Evolutionary conservation across 1,140 invertebrate genomes (phyloP), one percentile per base, ranked within the genome.

Genomic region (Drosophila funebris): DNA sequence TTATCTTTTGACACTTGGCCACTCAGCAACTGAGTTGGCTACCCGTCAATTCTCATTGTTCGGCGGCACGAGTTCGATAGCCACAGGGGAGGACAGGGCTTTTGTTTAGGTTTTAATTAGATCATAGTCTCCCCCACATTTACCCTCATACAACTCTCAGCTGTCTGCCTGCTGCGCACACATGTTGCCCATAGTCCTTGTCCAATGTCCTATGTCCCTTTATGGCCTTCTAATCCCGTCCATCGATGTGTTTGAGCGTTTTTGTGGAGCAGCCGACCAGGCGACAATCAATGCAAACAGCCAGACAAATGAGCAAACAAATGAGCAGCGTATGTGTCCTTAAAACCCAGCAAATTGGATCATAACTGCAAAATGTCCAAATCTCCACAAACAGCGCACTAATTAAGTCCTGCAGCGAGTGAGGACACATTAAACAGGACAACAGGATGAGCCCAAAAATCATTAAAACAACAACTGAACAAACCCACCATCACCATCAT

Each of bases 241-340:
- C 63, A 66, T 71, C 71, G 78, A 83, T 87, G 67, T 71, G 36
- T 4, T 22, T 9, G 27, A 7, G 31, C 57, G 82, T 73, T 66
- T 73, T 66, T n/a, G 76, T 76, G 68, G 57, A 67, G 67, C 50
- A 44, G 22, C 14, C 54, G 57, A 31, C 29, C 53, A 70, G 60
- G 74, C 69, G 79, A 83, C 79, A 82, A 78, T 76, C 78, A 57
- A 61, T 63, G 74, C 60, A 78, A 83, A 78, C 78, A 81, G 73
- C 70, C 73, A 72, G 78, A 82, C 78, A 88, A 87, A 87, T 87
- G 84, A 62, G 69, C 83, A 87, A 87, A 87, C 83, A 87, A 87
- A 88, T 82, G 80, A 63, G 62, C 62, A 46, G 29, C 37, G 62
- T 57, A 73, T 82, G 78, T 82, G 78, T 85, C 81, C 81, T 85